A percentile compares a stretch with the other conserved stretches of the same genome.
These are phyloP conservation scores for Hydropotes inermis DNA, from an alignment of 2,113 vertebrate genomes.

Conservation along the genomic window DNA sequence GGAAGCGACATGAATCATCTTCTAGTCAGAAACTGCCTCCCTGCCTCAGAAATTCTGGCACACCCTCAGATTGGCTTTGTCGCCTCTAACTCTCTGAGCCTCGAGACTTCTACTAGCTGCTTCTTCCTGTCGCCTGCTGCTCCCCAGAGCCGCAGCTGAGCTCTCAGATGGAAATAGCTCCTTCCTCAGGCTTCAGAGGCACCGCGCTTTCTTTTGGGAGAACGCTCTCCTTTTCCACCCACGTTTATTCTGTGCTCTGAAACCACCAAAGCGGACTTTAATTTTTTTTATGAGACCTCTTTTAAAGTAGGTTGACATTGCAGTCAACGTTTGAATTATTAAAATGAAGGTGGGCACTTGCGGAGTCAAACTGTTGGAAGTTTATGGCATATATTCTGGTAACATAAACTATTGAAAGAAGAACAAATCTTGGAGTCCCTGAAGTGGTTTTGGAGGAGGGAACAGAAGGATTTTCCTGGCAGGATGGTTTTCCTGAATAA, in stretches of 20 bases:
- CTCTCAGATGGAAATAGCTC: background rate
- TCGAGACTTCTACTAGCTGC: background rate
- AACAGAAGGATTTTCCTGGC: background rate
- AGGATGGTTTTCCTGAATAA: background rate
- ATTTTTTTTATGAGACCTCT: background rate
- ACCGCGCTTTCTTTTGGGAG: background rate
- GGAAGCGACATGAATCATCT: background rate
- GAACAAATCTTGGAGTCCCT: background rate
- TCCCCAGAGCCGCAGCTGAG: background rate
- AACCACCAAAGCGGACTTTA: background rate
- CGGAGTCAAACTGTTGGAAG: background rate
- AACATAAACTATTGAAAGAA: background rate
- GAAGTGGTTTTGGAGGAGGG: background rate
- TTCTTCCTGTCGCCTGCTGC: background rate
- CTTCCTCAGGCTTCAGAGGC: background rate
- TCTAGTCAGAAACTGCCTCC: constrained; percentile 24
- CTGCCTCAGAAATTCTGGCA: constrained; percentile 10
- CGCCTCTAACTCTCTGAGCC: background rate
- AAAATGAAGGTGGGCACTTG: background rate
- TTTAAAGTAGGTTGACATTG: background rate
- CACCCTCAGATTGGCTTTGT: background rate
- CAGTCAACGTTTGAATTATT: background rate
- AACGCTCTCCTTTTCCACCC: background rate
- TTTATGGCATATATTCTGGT: background rate
- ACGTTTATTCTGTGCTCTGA: background rate